phyloP scores from a whole-genome alignment of 2,888 invertebrate genomes.

The Venusia cambrica region DNA sequence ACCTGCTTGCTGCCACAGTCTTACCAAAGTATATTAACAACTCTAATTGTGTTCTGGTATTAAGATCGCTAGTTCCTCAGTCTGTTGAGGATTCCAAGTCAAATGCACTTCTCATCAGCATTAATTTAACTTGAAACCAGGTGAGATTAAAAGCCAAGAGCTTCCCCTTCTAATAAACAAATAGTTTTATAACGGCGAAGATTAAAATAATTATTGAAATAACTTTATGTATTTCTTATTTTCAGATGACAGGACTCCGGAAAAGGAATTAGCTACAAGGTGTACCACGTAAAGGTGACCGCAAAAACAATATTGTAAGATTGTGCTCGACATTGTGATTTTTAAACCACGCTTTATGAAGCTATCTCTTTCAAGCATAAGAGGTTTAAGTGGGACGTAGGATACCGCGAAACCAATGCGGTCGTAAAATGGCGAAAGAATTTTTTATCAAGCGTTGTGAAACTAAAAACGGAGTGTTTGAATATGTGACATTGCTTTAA shows the following conservation, averaged over 20 bases:
- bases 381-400: conserved; percentile 39
- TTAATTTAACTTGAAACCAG: too few species aligned
- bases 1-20: too few species aligned
- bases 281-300: conserved; percentile 66
- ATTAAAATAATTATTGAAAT: too few species aligned
- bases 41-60: too few species aligned
- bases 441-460: conserved; percentile 75
- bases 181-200: too few species aligned
- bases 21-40: too few species aligned
- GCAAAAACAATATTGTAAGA: conserved; percentile 43
- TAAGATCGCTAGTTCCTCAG: too few species aligned
- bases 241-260: conserved; percentile 77
- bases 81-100: too few species aligned
- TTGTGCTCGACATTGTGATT: conserved; percentile 60
- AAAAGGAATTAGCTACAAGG: conserved; percentile 67
- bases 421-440: conserved; percentile 57
- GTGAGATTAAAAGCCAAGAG: too few species aligned
- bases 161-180: too few species aligned
- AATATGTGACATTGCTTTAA: conserved; percentile 56
- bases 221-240: conserved; percentile 32
- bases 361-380: conserved; percentile 44
- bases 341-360: conserved; percentile 44
- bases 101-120: too few species aligned
- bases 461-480: conserved; percentile 50
- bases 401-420: conserved; percentile 38